These are phyloP conservation scores for Diphyllodes magnificus DNA, from an alignment of 2,113 vertebrate genomes.

Conservation along the genomic window DNA sequence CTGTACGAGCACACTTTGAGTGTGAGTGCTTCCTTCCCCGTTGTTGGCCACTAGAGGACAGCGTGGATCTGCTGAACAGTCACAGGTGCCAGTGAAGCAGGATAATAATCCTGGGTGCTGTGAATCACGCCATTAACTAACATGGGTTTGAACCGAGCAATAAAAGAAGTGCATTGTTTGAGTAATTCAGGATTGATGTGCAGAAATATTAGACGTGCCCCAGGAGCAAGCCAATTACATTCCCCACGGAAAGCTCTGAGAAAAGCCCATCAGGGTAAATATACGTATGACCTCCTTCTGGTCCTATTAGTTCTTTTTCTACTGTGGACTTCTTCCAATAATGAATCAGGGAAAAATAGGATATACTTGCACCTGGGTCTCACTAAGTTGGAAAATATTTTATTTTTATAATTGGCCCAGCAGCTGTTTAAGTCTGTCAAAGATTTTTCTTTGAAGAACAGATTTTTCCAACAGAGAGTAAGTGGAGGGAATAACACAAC, in stretches of 20 bases:
- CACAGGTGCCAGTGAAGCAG: neutral
- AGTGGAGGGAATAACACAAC: neutral
- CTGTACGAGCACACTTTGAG: rapidly evolving
- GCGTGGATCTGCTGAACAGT: neutral
- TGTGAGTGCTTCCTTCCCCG: neutral
- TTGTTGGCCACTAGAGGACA: slow-evolving; percentile 41
- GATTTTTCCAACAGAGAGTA: neutral
- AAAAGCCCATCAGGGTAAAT: neutral
- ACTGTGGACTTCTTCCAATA: neutral
- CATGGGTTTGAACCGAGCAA: neutral
- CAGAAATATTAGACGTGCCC: neutral
- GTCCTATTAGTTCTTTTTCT: neutral
- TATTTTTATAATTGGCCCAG: neutral
- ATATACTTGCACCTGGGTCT: neutral
- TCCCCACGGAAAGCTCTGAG: neutral
- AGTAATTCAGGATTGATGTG: neutral
- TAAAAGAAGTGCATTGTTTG: neutral
- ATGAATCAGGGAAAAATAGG: neutral
- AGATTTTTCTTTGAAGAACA: neutral
- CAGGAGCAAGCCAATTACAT: neutral
- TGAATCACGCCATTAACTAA: neutral
- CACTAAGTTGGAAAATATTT: neutral
- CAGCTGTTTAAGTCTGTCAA: neutral
- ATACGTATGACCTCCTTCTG: neutral
- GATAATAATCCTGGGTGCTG: neutral